These are phyloP conservation scores for Andrena minutula DNA, from an alignment of 2,888 invertebrate genomes.

Conservation along the genomic window DNA sequence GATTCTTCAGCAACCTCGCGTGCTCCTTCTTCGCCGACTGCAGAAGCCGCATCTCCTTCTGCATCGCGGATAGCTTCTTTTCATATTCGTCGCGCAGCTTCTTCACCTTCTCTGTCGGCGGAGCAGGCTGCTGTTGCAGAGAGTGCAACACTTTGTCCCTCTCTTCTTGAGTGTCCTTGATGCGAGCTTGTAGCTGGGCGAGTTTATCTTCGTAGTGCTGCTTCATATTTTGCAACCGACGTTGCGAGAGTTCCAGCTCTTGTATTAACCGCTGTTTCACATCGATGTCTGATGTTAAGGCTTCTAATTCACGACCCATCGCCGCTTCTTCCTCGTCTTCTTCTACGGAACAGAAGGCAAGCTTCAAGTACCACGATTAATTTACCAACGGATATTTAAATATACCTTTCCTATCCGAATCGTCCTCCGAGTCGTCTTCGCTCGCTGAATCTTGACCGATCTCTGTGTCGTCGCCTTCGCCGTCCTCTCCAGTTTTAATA, in stretches of 20 bases:
- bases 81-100: slow-evolving; percentile 96
- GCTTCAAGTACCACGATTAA: neutral
- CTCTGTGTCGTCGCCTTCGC: slow-evolving; percentile 86
- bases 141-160: slow-evolving; percentile 94
- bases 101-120: slow-evolving; percentile 90
- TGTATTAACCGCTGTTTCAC: slow-evolving; percentile 97
- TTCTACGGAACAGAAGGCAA: slow-evolving; percentile 72
- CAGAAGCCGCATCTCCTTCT: slow-evolving; percentile 93
- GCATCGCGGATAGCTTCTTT: slow-evolving; percentile 92
- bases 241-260: slow-evolving; percentile 95
- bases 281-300: slow-evolving; percentile 96
- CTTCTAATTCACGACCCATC: slow-evolving; percentile 93
- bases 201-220: slow-evolving; percentile 97
- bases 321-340: slow-evolving; percentile 86
- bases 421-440: slow-evolving; percentile 86
- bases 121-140: slow-evolving; percentile 86
- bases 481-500: slow-evolving; percentile 86
- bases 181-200: slow-evolving; percentile 92
- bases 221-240: slow-evolving; percentile 93
- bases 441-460: slow-evolving; percentile 88
- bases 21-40: slow-evolving; percentile 96
- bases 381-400: slow-evolving; percentile 5
- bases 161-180: slow-evolving; percentile 95
- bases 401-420: slow-evolving; percentile 88
- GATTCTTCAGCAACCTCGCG: slow-evolving; percentile 92